Conservation (phyloP, 2,113 vertebrate species). For the Arenaria interpres region DNA sequence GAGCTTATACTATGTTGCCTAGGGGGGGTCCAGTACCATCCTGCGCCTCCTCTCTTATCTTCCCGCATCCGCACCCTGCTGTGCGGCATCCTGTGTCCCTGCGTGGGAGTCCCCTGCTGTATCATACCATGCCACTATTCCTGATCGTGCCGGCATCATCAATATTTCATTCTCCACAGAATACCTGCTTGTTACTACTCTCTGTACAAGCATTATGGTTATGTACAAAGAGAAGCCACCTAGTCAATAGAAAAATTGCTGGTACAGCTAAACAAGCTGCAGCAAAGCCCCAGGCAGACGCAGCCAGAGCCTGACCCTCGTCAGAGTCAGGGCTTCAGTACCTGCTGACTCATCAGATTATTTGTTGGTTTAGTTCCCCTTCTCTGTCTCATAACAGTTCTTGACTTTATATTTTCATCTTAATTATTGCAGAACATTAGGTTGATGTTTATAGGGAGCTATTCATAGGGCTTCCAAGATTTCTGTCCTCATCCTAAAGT, state of each 20-base stretch:
- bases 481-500: neutral
- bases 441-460: neutral
- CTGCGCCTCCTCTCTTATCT: neutral
- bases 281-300: neutral
- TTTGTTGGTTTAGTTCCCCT: neutral
- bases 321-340: fast-evolving
- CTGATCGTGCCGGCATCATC: fast-evolving
- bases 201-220: neutral
- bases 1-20: neutral
- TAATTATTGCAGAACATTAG: neutral
- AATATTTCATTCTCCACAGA: neutral
- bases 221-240: neutral
- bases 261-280: neutral
- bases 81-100: neutral
- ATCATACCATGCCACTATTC: fast-evolving
- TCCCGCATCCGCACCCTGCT: neutral
- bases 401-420: neutral
- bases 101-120: neutral
- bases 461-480: neutral
- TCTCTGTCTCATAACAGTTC: neutral
- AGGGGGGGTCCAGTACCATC: neutral
- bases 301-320: neutral
- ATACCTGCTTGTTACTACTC: neutral
- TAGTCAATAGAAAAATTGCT: neutral
- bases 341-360: fast-evolving